Percentiles rank a stretch among this genome's conserved stretches.
Evolutionary conservation across 2,113 vertebrate species (phyloP).

Genomic region (Himantopus leucocephalus): DNA sequence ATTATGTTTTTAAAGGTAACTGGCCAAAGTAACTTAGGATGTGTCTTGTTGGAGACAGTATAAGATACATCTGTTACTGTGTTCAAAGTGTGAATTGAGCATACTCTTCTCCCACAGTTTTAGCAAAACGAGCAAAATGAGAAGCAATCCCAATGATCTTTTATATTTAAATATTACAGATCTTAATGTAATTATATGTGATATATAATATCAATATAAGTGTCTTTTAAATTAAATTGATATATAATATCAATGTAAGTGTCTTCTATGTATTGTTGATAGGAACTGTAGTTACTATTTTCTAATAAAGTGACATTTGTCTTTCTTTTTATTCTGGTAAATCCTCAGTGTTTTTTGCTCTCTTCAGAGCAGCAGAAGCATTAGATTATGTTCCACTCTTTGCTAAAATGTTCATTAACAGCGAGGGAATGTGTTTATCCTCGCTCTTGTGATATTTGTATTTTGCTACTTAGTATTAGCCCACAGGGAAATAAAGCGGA

Average conservation of each 20-base stretch:
- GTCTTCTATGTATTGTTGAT: background rate
- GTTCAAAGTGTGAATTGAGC: background rate
- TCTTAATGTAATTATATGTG: background rate
- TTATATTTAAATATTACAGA: background rate
- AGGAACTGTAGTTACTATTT: background rate
- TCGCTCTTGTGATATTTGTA: background rate
- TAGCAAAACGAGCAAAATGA: background rate
- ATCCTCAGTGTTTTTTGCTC: background rate
- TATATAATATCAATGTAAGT: too few species aligned
- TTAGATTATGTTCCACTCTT: background rate
- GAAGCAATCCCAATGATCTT: background rate
- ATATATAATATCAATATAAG: background rate
- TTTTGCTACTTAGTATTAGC: background rate
- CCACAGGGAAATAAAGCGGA: background rate
- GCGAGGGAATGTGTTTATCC: background rate
- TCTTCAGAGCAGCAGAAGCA: background rate
- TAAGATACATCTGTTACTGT: background rate
- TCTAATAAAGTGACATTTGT: background rate
- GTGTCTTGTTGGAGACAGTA: accelerated
- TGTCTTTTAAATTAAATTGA: background rate
- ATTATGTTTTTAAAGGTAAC: background rate
- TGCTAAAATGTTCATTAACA: background rate
- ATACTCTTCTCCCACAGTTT: background rate
- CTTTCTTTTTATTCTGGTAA: background rate
- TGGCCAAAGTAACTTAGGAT: accelerated